Conservation (phyloP, 1,140 invertebrate species). For the Euura lappo region DNA sequence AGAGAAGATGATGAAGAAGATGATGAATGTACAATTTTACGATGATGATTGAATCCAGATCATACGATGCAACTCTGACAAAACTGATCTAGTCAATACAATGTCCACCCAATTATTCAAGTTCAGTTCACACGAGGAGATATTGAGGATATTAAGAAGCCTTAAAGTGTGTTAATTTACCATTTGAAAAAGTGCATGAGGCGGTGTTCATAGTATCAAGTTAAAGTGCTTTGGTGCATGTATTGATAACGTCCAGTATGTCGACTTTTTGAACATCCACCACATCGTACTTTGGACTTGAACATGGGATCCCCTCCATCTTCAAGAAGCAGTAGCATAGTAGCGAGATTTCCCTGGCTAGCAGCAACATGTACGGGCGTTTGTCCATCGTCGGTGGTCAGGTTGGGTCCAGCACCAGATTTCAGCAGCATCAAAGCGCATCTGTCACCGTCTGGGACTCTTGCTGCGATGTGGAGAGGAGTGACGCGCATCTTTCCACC, state of each 20-base stretch:
- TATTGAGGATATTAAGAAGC: too few species aligned
- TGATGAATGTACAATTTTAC: too few species aligned
- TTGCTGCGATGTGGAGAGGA: conserved; percentile 93
- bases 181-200: too few species aligned
- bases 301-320: conserved; percentile 89
- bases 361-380: conserved; percentile 93
- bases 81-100: too few species aligned
- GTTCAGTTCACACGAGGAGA: too few species aligned
- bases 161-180: too few species aligned
- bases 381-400: conserved; percentile 90
- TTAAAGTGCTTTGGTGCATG: not conserved
- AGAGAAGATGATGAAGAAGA: not conserved
- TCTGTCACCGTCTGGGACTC: conserved; percentile 91
- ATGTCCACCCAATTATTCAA: too few species aligned
- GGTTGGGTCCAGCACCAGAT: conserved; percentile 95
- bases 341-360: conserved; percentile 84
- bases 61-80: too few species aligned
- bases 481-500: conserved; percentile 89
- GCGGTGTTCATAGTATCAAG: not conserved
- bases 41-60: too few species aligned
- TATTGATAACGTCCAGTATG: not conserved
- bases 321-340: conserved; percentile 84
- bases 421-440: conserved; percentile 98
- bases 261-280: not conserved
- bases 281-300: conserved; percentile 80